These are phyloP conservation scores for Eristalis tenax DNA, from an alignment of 2,888 invertebrate genomes.

Conservation along the genomic window DNA sequence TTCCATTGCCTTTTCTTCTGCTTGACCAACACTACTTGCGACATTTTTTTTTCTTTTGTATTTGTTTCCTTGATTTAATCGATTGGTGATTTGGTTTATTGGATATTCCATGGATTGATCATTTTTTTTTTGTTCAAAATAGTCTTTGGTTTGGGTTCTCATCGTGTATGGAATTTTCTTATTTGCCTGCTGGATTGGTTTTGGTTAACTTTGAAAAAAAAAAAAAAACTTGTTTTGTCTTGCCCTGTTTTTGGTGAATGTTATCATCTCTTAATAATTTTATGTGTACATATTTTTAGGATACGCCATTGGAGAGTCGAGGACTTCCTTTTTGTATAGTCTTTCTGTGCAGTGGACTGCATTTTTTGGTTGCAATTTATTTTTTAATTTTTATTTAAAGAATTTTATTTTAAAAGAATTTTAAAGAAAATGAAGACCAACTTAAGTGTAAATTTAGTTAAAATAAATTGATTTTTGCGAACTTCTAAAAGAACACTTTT, in stretches of 20 bases:
- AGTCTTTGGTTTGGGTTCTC: background rate
- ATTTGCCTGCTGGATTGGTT: slow-evolving; percentile 10
- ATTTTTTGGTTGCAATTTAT: slow-evolving; percentile 7
- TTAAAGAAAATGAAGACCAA: too few species aligned
- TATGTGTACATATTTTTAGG: slow-evolving; percentile 2
- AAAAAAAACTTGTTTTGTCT: background rate
- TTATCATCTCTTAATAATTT: slow-evolving; percentile 1
- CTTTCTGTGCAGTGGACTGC: slow-evolving; percentile 27
- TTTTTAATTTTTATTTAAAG: background rate
- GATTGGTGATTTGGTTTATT: slow-evolving; percentile 40
- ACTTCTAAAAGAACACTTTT: too few species aligned
- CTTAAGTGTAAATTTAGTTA: too few species aligned
- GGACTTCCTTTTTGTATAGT: background rate
- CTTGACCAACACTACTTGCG: slow-evolving; percentile 21
- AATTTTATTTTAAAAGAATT: too few species aligned
- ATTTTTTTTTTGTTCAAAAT: slow-evolving; percentile 6
- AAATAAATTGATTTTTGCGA: too few species aligned
- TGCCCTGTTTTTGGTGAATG: slow-evolving; percentile 37
- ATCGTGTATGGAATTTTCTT: background rate
- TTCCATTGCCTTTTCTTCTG: slow-evolving; percentile 24
- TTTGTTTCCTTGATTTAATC: background rate
- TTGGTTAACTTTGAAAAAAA: background rate
- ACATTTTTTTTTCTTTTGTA: background rate
- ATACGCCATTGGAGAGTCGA: background rate
- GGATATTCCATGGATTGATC: slow-evolving; percentile 14